A percentile compares a stretch with the other conserved stretches of the same genome.
These are phyloP conservation scores for Parazoanthus swiftii DNA, from an alignment of 92 coral and sea anemone genomes.

Conservation along the genomic window DNA sequence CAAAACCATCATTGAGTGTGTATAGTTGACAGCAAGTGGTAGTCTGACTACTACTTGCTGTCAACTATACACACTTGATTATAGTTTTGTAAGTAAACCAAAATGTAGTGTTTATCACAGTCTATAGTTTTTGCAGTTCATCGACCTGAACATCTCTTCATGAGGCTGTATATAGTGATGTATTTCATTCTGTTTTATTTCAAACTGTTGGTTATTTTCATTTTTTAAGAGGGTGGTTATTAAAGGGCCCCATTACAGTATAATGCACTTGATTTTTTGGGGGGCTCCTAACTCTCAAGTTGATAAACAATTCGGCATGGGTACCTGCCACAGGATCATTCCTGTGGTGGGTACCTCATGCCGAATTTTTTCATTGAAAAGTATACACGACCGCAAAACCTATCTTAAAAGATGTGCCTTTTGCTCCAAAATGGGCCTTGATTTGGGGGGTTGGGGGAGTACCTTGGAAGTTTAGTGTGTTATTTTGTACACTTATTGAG, in stretches of 20 bases:
- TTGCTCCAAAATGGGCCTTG: conserved; percentile 2
- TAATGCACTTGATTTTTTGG: conserved; percentile 6
- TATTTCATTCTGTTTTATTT: conserved; percentile 4
- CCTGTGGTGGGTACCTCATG: conserved; percentile 7
- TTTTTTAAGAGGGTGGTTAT: conserved; percentile 6
- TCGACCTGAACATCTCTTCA: neutral
- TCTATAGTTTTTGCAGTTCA: conserved; percentile 6
- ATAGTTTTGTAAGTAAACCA: too few species aligned
- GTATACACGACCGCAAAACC: neutral
- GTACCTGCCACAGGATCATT: conserved; percentile 3
- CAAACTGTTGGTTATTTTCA: conserved; percentile 6
- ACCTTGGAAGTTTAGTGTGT: too few species aligned
- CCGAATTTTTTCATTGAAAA: neutral
- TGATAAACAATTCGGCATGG: conserved; percentile 8
- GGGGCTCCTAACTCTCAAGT: conserved; percentile 2
- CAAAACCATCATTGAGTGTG: neutral
- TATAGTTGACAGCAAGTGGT: neutral
- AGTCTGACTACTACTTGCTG: neutral
- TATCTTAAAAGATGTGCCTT: conserved; percentile 6
- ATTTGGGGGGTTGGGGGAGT: conserved; percentile 4
- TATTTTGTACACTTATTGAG: too few species aligned
- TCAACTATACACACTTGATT: too few species aligned
- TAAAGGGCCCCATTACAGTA: conserved; percentile 8
- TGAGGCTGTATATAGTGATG: conserved; percentile 4
- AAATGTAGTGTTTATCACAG: neutral